Percentiles rank a stretch among this genome's conserved stretches.
These are phyloP conservation scores for Fragum whitleyi DNA, from an alignment of 2,888 invertebrate genomes.

Conservation along the genomic window DNA sequence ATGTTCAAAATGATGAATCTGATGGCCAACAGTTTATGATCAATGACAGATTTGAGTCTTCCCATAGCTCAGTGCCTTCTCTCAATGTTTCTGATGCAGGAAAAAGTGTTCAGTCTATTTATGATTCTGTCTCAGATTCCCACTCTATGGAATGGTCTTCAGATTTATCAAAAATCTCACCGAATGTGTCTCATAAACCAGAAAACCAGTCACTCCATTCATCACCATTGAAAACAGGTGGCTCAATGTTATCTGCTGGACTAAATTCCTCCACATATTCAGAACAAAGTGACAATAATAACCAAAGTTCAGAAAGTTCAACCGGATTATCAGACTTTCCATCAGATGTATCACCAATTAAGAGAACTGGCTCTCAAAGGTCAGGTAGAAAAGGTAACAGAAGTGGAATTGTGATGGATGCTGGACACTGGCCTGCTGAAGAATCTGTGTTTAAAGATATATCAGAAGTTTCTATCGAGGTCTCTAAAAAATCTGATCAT, in stretches of 20 bases:
- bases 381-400: conserved; percentile 8
- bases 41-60: not conserved
- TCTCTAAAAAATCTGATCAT: not conserved
- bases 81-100: conserved; percentile 20
- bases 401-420: conserved; percentile 15
- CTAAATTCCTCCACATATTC: conserved; percentile 35
- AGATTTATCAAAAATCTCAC: conserved; percentile 3
- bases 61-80: not conserved
- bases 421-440: not conserved
- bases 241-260: conserved; percentile 2
- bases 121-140: conserved; percentile 11
- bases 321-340: conserved; percentile 40
- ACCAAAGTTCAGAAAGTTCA: not conserved
- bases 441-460: not conserved
- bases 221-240: conserved; percentile 31
- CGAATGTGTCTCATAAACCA: not conserved
- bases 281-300: not conserved
- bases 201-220: conserved; percentile 28
- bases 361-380: conserved; percentile 30
- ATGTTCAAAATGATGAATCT: not conserved
- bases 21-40: not conserved
- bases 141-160: conserved; percentile 19
- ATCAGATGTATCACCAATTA: conserved; percentile 57
- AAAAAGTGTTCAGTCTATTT: conserved; percentile 4
- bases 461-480: not conserved